Base-by-base conservation (phyloP, 2,888 invertebrate species). In the Eristalinus aeneus region DNA sequence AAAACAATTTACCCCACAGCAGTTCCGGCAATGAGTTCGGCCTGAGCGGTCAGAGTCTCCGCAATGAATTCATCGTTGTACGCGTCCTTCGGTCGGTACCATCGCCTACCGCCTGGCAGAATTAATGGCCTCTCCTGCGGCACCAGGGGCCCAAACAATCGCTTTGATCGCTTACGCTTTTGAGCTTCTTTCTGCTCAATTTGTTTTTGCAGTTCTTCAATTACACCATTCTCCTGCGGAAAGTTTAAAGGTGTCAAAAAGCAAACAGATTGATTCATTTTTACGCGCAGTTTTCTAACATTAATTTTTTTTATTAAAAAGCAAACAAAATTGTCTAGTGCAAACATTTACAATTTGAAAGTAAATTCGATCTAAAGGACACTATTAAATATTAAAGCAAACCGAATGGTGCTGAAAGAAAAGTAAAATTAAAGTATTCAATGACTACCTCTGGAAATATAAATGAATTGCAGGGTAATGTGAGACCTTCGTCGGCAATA, bases 1-100 rank as follows among this genome's bases (percentile, higher is more conserved):
- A 23, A 54, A 46, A 87, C 85, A 90, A n/a, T 94, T 93, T 95
- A 98, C 98, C 97, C 97, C 91, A 97, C 94, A 80, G 96, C 95
- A 89, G 96, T 96, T 88, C 97, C 97, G 74, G 96, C 95, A 83
- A 98, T 95, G 56, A 97, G 95, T 93, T 98, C 97, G 0, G 97
- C 96, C 92, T 97, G 98, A 6, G 96, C 95, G 79, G 96, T 95
- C 88, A 98, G 93, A 0, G 97, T 96, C 90, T 97, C 96, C 20
- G 96, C 96, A 78, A 98, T 97, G 93, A 96, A 96, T 90, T 97
- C 96, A 89, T 98, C 97, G 88, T 97, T 96, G 94, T 97, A 98
- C 58, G 97, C 96, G 90, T 97, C 97, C 90, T 97, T 95, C 2
- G 98, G 97, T 65, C 96, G 94, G 89, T 95, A 94, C 97, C 97